Base-by-base conservation (phyloP, 35 echinoderm and acorn worm species). In the Holothuria glaberrima region DNA sequence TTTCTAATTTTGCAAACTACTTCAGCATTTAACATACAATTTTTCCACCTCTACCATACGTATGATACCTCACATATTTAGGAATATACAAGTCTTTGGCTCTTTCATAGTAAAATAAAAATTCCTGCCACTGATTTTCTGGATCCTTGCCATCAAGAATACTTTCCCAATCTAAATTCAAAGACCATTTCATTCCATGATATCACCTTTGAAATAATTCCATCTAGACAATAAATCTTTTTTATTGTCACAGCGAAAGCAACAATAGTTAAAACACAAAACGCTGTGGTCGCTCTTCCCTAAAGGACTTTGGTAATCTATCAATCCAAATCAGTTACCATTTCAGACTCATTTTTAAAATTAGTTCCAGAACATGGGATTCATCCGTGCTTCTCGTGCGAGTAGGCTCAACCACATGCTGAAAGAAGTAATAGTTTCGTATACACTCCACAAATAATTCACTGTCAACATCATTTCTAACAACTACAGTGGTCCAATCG, bases 181-280 rank as follows among this genome's bases (percentile, higher is more conserved):
- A n/a, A n/a, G n/a, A n/a, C n/a, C 10, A 26, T 72, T 72, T n/a
- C 22, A 72, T 72, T 72, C 69, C 69, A n/a, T 26, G 12, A 13
- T 26, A 72, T 72, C 69, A 72, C 22, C 69, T 72, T 72, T 72
- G 69, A 33, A 16, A 33, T 72, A 72, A 33, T 72, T 72, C 22
- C 31, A 72, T 14, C 69, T 72, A 16, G 69, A 28, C 22, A 33
- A 26, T n/a, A 33, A 72, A 33, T 26, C 69, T 26, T 26, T 72
- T 72, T 72, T 72, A 72, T n/a, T 33, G 69, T 72, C 22, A 72
- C 69, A 28, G n/a, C n/a, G 33, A 74, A 35, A 35, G 17, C 58
- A 61, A 61, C 58, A 61, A 61, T 61, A 61, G 0, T 14, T 18
- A 61, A 72, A 33, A 33, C 13, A 72, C 27, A 72, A 33, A n/a